Percentiles rank a stretch among this genome's conserved stretches.
These are phyloP conservation scores for Axinella damicornis DNA, from an alignment of 37 sponge, comb jelly and placozoan genomes.

Conservation along the genomic window DNA sequence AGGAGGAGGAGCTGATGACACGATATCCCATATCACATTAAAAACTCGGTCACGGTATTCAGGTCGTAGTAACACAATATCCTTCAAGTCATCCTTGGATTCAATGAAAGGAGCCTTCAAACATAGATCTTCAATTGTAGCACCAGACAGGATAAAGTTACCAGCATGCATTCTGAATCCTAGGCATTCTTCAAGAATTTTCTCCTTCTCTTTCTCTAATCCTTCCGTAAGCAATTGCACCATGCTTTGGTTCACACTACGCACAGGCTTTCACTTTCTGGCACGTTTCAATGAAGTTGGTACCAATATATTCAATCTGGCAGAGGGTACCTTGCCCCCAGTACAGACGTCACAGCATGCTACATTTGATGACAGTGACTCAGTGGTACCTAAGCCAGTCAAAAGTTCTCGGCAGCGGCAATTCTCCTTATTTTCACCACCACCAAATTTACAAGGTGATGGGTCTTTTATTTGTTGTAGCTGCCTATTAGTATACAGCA, in stretches of 20 bases:
- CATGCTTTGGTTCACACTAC: background rate
- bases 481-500: slow-evolving; percentile 1
- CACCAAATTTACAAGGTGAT: background rate
- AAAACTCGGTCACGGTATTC: background rate
- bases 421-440: background rate
- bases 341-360: slow-evolving; percentile 10
- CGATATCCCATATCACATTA: background rate
- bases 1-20: background rate
- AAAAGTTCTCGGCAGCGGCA: background rate
- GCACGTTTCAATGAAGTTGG: background rate
- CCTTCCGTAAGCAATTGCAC: background rate
- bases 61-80: background rate
- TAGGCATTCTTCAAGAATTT: background rate
- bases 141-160: slow-evolving; percentile 3
- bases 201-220: background rate
- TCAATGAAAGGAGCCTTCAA: background rate
- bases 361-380: background rate
- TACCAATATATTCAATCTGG: background rate
- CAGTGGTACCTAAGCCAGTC: background rate
- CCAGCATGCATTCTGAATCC: slow-evolving; percentile 10
- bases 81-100: background rate
- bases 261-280: no score
- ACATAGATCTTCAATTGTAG: slow-evolving; percentile 17
- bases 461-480: background rate
- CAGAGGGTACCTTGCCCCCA: background rate